These are phyloP conservation scores for Drosophila multiciliata DNA, from an alignment of 2,888 invertebrate species.

Conservation along the genomic window DNA sequence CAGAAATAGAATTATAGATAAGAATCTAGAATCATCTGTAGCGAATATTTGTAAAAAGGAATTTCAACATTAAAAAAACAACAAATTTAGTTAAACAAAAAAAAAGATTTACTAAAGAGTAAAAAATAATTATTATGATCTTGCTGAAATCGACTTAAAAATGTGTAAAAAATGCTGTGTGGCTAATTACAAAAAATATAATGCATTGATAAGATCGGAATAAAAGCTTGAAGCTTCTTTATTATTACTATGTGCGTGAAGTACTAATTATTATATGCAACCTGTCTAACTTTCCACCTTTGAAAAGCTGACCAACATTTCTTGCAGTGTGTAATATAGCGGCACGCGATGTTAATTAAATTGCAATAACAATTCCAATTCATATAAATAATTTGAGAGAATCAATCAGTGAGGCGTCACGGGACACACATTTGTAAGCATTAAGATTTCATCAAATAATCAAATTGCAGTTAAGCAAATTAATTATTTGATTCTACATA, in stretches of 20 bases:
- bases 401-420: constrained; percentile 59
- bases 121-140: neutral
- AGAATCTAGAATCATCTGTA: no score
- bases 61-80: neutral
- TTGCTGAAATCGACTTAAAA: neutral
- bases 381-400: constrained; percentile 37
- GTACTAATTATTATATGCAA: neutral
- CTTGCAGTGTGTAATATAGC: constrained; percentile 47
- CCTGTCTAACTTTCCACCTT: neutral
- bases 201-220: neutral
- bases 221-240: neutral
- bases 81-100: neutral
- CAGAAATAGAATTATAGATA: neutral
- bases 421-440: constrained; percentile 30
- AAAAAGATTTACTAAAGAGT: neutral
- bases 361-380: constrained; percentile 30
- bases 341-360: constrained; percentile 37
- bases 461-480: constrained; percentile 33
- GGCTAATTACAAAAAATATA: neutral
- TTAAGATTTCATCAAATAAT: constrained; percentile 47
- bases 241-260: neutral
- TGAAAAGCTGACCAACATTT: constrained; percentile 7
- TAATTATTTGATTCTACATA: constrained; percentile 50
- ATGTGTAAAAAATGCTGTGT: neutral
- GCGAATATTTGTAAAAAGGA: neutral